phyloP scores from a whole-genome alignment of 2,113 vertebrate species.

The Rhabdornis inornatus region DNA sequence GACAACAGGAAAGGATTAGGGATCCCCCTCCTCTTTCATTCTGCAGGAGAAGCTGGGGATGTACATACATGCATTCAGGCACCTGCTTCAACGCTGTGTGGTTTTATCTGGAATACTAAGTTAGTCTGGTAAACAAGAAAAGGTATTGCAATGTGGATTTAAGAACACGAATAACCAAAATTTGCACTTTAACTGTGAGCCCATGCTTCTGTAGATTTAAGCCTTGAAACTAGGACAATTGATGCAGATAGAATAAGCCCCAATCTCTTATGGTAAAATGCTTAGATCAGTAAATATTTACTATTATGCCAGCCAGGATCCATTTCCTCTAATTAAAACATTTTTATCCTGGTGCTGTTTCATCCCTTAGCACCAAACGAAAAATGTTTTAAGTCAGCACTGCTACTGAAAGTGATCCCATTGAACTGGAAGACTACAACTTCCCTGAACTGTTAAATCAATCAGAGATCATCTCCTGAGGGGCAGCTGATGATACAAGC shows the following conservation, averaged over 20 bases:
- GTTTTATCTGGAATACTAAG: neutral
- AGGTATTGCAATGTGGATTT: neutral
- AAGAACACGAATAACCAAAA: neutral
- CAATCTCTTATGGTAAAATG: neutral
- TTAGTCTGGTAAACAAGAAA: neutral
- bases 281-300: slow-evolving; percentile 24
- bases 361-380: neutral
- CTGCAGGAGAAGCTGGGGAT: neutral
- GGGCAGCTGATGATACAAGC: neutral
- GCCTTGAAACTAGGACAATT: slow-evolving; percentile 11
- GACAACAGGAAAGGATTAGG: neutral
- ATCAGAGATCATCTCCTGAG: neutral
- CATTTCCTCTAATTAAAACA: slow-evolving; percentile 35
- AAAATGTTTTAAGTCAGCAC: neutral
- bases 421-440: neutral
- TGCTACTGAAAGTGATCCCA: neutral
- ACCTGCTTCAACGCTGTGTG: neutral
- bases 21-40: neutral
- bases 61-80: accelerated
- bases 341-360: slow-evolving; percentile 2
- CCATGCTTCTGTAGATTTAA: neutral
- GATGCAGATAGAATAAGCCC: neutral
- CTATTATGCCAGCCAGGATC: neutral
- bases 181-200: neutral
- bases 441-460: neutral